Evolutionary conservation across 2,113 vertebrate species (phyloP), one percentile per base, ranked within the genome.

Genomic region (Amblyornis subalaris): DNA sequence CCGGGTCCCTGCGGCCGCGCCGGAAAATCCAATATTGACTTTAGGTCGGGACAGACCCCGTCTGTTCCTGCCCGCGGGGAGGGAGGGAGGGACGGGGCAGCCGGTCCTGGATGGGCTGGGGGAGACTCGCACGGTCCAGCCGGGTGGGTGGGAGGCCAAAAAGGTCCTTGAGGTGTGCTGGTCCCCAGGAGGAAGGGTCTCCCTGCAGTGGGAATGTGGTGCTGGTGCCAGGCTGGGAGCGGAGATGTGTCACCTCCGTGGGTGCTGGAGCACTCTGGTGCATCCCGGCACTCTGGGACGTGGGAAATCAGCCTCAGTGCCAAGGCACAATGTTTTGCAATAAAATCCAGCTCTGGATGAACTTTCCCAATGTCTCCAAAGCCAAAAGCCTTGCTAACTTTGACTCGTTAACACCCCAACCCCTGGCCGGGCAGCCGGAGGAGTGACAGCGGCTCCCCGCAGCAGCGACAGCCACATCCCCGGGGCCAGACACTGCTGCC

Each of bases 11-110:
- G 84, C 12, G 35, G 90, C 95, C 81, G 29, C 75, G 69, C 88
- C 29, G 84, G 95, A 94, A 97, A 97, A 97, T 94, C 93, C 95
- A 96, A 93, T 97, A 96, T 96, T 97, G 95, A 96, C 75, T 16
- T 83, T 79, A 53, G 57, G 78, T 67, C 18, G 45, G 95, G 94
- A 96, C 94, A 96, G 90, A 85, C 90, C 94, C 66, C 17, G 77
- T 69, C 85, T 96, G 96, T 96, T 96, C 83, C 91, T 60, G 89
- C 77, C 86, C 44, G 5, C 1, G 3, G 40, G 79, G 51, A 75
- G 75, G 94, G 36, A 38, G 36, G 36, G 36, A 38, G 36, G 36
- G 36, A 38, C 36, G 36, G 36, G 79, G 85, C 65, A 62, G 76
- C 36, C 1, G 23, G 11, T 71, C 33, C 75, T 8, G 67, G 18